Base-by-base conservation (phyloP, 2,797 vertebrate species). In the Silurus aristotelis region DNA sequence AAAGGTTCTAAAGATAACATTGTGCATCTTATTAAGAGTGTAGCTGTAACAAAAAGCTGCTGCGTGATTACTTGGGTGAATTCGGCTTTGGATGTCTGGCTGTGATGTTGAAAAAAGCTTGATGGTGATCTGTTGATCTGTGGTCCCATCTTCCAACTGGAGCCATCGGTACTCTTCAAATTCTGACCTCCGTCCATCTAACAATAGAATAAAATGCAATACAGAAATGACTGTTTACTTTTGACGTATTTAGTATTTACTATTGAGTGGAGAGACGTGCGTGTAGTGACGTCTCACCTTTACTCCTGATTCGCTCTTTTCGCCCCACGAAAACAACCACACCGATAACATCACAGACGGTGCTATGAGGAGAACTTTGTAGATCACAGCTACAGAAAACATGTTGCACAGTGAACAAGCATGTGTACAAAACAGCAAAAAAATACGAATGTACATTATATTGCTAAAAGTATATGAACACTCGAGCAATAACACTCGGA, bases 21-120 rank as follows among this genome's bases (percentile, higher is more conserved):
- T n/a, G n/a, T 83, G 46, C 2, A 17, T 76, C 58, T n/a, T n/a
- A 63, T 67, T 82, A 58, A 82, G 73, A 5, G 2, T 20, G 68
- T 60, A 76, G 20, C 31, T 14, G 38, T 9, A 46, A 61, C 63
- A 76, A 43, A 63, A 75, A 75, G 38, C 17, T 5, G 31, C 58
- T 15, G 7, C 17, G 38, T n/a, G 31, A 31, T 70, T 89, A 92
- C 92, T 80, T 83, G 95, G 95, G 80, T 86, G 89, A 70, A 95
- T 92, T 73, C 82, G 89, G n/a, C 43, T 72, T 77, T 95, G 93
- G 5, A 90, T 85, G 22, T 95, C 93, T 0, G 95, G 95, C 58
- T 96, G 95, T 4, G 94, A 95, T 0, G 95, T 95, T 64, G 92
- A 90, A 90, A 94, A 95, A 3, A 96, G 93, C 91, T 95, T 94